phyloP scores from a whole-genome alignment of 2,113 vertebrate species.

The Podarcis cretensis region DNA sequence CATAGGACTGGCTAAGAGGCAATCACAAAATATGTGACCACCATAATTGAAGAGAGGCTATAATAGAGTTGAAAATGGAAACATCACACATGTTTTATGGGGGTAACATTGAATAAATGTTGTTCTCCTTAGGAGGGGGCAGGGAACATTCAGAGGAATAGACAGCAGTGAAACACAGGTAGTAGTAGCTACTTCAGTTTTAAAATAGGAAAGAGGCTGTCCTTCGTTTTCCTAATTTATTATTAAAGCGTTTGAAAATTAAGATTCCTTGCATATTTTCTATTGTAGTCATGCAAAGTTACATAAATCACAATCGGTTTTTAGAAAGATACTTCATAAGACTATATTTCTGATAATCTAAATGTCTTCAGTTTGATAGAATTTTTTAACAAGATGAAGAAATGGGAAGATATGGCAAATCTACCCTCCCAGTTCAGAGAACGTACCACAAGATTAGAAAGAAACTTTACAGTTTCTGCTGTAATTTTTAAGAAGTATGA shows the following conservation, averaged over 20 bases:
- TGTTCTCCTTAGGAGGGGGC: background rate
- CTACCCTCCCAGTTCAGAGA: conserved; percentile 88
- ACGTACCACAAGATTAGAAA: conserved; percentile 88
- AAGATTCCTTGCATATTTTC: background rate
- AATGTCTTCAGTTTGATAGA: conserved; percentile 86
- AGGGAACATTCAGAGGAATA: background rate
- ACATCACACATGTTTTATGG: background rate
- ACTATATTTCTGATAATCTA: background rate
- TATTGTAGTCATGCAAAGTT: rapidly evolving
- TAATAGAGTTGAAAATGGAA: background rate
- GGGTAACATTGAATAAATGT: background rate
- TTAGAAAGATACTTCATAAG: background rate
- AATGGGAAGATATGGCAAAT: conserved; percentile 95
- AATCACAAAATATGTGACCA: background rate
- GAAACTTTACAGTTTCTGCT: conserved; percentile 93
- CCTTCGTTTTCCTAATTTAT: background rate
- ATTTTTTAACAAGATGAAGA: conserved; percentile 97
- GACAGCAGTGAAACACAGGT: background rate
- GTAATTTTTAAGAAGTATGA: conserved; percentile 97
- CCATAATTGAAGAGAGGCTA: background rate
- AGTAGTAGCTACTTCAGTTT: background rate
- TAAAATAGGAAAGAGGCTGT: background rate
- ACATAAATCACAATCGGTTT: background rate
- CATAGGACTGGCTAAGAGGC: background rate
- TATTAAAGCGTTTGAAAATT: background rate